These are phyloP conservation scores for Struthidea cinerea DNA, from an alignment of 2,113 vertebrate genomes.

Conservation along the genomic window DNA sequence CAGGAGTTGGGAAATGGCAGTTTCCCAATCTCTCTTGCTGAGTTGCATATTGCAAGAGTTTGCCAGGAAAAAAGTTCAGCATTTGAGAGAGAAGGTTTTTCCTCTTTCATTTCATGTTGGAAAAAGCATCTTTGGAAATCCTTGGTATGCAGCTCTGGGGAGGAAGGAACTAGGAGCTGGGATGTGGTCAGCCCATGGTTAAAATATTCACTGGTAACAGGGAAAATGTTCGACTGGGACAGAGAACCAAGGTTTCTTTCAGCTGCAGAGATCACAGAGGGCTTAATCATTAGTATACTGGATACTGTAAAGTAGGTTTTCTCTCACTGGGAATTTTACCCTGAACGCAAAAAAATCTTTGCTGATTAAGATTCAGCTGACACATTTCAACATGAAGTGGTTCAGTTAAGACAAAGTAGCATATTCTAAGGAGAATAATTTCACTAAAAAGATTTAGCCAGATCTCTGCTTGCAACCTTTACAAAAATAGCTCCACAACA, in stretches of 20 bases:
- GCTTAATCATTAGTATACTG: neutral
- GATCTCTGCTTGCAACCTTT: neutral
- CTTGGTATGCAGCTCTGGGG: fast-evolving
- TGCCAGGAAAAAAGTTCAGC: neutral
- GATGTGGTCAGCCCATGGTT: neutral
- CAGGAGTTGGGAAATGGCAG: neutral
- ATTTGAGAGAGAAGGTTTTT: neutral
- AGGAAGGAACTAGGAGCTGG: neutral
- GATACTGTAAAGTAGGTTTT: neutral
- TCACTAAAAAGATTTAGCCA: neutral
- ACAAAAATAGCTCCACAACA: conserved; percentile 9
- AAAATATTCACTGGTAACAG: neutral
- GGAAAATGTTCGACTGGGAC: neutral
- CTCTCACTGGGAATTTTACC: neutral
- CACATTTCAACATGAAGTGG: neutral
- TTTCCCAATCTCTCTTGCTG: neutral
- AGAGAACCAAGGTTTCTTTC: neutral
- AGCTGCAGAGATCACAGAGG: neutral
- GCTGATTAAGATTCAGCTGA: neutral
- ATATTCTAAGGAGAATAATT: neutral
- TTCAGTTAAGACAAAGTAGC: neutral
- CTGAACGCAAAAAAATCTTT: neutral
- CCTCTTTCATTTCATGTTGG: neutral
- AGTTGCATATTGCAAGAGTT: neutral
- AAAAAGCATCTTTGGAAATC: neutral